Evolutionary conservation across 2,113 vertebrate genomes (phyloP), one percentile per base, ranked within the genome.

Genomic region (Oncorhynchus kisutch): DNA sequence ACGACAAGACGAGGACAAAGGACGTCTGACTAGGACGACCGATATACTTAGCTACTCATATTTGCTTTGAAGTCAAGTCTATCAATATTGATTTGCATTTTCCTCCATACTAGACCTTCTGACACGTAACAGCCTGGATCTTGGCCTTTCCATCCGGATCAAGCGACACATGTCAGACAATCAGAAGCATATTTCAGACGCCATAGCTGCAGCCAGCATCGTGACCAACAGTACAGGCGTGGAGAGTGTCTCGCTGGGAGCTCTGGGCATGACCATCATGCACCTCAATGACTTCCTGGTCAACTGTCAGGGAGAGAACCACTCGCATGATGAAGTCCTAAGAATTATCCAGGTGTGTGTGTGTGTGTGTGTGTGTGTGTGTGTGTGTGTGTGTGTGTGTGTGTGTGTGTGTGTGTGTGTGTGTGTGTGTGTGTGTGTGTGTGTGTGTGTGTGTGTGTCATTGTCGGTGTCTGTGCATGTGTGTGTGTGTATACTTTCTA

Each of bases 281-380:
- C 96, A 99, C 84, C 95, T 99, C 70, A 99, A 97, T 0, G 97
- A 99, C 90, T 99, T 99, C 79, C 87, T 99, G n/a, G 95, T 99
- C 70, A 99, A 98, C 75, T 99, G 96, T 87, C 98, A 99, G 91
- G 94, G 95, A 65, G 97, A 99, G 49, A 96, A 99, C 79, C 94
- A 94, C 80, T 96, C 95, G 14, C 98, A 97, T 0, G 96, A 99
- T 68, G 97, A 99, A 87, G 96, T 99, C 76, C 96, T 99, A 88
- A 95, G 95, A 91, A 95, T 99, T 81, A 99, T 99, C 84, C 97
- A 99, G 96, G 98, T 99, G 45, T 20, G 51, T 18, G n/a, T 31
- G 31, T 31, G 31, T 31, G 34, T 34, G 6, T 34, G 34, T 34
- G 1, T 34, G 1, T 34, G 34, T 1, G 0, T 34, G 34, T 7